Base-by-base conservation (phyloP, 2,113 vertebrate genomes). In the Ellobius talpinus region DNA sequence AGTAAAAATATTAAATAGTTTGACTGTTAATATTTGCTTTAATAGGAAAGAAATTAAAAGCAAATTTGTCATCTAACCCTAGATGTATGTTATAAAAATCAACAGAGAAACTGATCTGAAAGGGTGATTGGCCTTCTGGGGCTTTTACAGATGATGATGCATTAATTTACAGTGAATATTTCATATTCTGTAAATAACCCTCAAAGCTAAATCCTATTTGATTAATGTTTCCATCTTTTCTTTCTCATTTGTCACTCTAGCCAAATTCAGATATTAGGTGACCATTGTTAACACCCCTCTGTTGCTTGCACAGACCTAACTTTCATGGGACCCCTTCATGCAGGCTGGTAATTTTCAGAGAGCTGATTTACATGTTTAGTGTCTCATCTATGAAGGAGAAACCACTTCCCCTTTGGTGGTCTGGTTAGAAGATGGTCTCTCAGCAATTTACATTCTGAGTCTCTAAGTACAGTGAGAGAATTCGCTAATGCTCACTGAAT, bases 71-170 rank as follows among this genome's bases (percentile, higher is more conserved):
- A 24, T 78, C 21, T 86, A 78, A 50, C 13, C 11, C 42, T 93
- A 96, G 82, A 26, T 88, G 26, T 36, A 5, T 65, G 61, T 65
- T 86, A 72, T 92, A 86, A 95, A 97, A 96, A 89, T 90, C 23
- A 85, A 26, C 66, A 81, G 90, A 76, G 55, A 76, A 92, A 70
- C 19, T 33, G 82, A 63, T 94, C 90, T 31, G 86, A 93, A 95
- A 63, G 85, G 50, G 61, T 68, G 31, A 21, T 87, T n/a, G 55
- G 16, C 36, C 31, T 13, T 68, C 31, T 72, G 23, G 55, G 21
- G 70, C 36, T 89, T 96, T 94, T 84, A 74, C 91, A 11, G 24
- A 11, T 68, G 58, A 11, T 68, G 52, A 45, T 65, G 7, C 68
- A 89, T 92, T 91, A 42, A 94, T 72, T 96, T 79, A n/a, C 21